Conservation (phyloP, 2,888 invertebrate genomes). For the Ferdinandea cuprea region DNA sequence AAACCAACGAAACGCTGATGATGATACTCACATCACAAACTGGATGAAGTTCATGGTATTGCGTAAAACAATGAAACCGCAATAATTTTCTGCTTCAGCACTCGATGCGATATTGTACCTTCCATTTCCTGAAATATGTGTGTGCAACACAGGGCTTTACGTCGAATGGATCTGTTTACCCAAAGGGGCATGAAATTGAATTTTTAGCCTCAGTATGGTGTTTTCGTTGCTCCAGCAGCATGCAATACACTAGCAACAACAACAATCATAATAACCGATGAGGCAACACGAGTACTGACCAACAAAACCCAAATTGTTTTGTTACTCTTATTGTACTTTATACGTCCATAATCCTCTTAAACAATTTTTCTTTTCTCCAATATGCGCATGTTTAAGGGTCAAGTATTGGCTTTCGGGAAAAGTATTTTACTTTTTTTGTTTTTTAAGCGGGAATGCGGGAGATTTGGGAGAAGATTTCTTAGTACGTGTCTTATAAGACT, state of each 20-base stretch:
- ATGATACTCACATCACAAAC: conserved; percentile 22
- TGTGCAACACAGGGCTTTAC: conserved; percentile 50
- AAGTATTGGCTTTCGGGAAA: neutral
- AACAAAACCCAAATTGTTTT: conserved; percentile 62
- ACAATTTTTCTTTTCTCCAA: conserved; percentile 17
- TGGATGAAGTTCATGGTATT: conserved; percentile 54
- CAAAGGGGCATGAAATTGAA: conserved; percentile 81
- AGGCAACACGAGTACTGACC: conserved; percentile 29
- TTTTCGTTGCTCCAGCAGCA: conserved; percentile 24
- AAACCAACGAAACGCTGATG: too few relatives aligned
- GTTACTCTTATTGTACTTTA: conserved; percentile 52
- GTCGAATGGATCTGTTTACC: conserved; percentile 67
- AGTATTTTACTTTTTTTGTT: neutral
- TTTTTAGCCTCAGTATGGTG: conserved; percentile 74
- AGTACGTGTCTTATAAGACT: too few relatives aligned
- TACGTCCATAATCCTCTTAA: conserved; percentile 59
- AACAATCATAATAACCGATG: conserved; percentile 36
- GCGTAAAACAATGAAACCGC: conserved; percentile 69
- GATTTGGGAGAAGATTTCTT: too few relatives aligned
- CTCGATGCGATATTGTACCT: conserved; percentile 29
- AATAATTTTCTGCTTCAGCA: conserved; percentile 65
- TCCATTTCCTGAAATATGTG: conserved; percentile 15
- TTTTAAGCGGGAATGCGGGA: too few relatives aligned
- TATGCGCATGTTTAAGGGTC: neutral
- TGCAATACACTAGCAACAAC: conserved; percentile 17